Percentiles rank a stretch among this genome's conserved stretches.
Evolutionary conservation across 2,888 invertebrate species (phyloP).

Genomic region (Euproctis similis): DNA sequence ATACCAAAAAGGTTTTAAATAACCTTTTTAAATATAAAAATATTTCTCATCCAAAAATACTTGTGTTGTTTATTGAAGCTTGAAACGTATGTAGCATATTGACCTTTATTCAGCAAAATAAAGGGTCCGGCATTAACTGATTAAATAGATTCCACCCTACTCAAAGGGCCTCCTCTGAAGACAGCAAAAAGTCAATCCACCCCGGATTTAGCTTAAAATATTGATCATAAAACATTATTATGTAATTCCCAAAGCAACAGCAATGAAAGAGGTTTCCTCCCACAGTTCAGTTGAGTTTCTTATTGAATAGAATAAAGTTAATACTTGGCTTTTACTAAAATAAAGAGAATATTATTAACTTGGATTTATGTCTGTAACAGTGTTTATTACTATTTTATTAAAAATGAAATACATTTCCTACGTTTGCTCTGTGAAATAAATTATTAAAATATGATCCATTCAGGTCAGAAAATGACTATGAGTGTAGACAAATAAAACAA

Average conservation of each 20-base stretch:
- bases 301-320: constrained; percentile 2
- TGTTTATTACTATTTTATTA: no score
- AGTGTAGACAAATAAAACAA: no score
- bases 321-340: no score
- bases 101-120: constrained; percentile 31
- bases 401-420: no score
- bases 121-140: constrained; percentile 34
- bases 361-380: no score
- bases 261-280: constrained; percentile 4
- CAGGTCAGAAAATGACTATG: no score
- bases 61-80: constrained; percentile 7
- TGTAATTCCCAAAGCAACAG: constrained; percentile 2
- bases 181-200: constrained; percentile 35
- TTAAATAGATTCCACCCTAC: constrained; percentile 40
- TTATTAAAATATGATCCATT: no score
- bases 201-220: constrained; percentile 26
- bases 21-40: no score
- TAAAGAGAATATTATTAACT: no score
- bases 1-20: no score
- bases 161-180: constrained; percentile 31
- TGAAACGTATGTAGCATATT: constrained; percentile 15
- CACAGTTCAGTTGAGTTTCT: constrained; percentile 1
- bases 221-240: constrained; percentile 20
- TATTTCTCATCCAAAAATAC: constrained; percentile 10
- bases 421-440: no score